Conservation (phyloP, 2,113 vertebrate genomes). For the Spheniscus mendiculus region DNA sequence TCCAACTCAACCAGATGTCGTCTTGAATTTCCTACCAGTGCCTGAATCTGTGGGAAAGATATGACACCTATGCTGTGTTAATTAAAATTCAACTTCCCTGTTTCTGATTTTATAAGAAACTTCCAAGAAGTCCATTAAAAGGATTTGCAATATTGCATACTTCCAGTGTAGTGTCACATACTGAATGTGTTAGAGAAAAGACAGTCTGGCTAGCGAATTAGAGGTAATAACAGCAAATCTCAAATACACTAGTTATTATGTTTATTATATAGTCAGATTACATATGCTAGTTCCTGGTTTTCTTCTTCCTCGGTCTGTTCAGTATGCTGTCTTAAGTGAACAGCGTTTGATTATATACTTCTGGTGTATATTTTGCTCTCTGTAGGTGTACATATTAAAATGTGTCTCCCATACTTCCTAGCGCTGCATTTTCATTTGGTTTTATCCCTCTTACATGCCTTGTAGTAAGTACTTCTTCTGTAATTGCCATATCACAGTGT, state of each 20-base stretch:
- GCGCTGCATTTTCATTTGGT: neutral
- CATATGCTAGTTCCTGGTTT: constrained; percentile 1
- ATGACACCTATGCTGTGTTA: neutral
- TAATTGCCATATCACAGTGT: constrained; percentile 52
- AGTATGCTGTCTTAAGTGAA: neutral
- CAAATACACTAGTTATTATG: constrained; percentile 6
- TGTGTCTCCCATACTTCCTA: constrained; percentile 2
- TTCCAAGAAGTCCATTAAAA: neutral
- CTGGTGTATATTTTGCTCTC: constrained; percentile 42
- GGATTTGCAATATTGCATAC: neutral
- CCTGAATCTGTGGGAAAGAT: neutral
- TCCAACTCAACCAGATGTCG: neutral
- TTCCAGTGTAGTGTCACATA: neutral
- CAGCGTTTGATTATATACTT: neutral
- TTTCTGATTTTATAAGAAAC: neutral
- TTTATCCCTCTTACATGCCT: constrained; percentile 13
- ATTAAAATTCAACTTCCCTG: neutral
- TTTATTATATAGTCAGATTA: constrained; percentile 48
- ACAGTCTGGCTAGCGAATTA: constrained; percentile 46
- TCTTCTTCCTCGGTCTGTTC: neutral
- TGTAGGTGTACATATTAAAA: neutral
- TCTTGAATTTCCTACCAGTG: neutral
- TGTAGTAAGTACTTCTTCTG: constrained; percentile 3
- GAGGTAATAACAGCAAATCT: constrained; percentile 44
- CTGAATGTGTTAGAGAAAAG: constrained; percentile 35